A percentile compares a stretch with the other conserved stretches of the same genome.
Evolutionary conservation across 2,797 vertebrate genomes (phyloP).

Genomic region (Cyclopterus lumpus): DNA sequence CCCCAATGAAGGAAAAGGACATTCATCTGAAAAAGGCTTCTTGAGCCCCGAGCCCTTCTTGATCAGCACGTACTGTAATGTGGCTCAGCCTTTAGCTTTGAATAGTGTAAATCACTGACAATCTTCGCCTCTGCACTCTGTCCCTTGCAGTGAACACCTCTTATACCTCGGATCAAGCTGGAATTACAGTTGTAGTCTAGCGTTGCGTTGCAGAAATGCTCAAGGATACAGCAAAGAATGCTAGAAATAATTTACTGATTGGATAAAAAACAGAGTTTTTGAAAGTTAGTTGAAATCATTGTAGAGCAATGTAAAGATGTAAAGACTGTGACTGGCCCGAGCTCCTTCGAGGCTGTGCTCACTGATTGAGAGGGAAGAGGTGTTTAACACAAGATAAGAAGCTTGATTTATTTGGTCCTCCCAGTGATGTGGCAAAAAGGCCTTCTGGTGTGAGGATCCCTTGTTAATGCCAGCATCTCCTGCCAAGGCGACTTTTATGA

Average conservation of each 20-base stretch:
- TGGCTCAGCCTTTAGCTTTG: not conserved
- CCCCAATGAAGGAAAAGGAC: constrained; percentile 22
- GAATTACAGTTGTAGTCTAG: not conserved
- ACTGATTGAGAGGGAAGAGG: constrained; percentile 42
- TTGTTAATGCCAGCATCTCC: constrained; percentile 47
- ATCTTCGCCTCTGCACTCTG: not conserved
- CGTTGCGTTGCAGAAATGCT: not conserved
- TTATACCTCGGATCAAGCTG: not conserved
- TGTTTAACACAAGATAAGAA: constrained; percentile 52
- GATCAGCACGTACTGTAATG: constrained; percentile 3
- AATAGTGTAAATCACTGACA: not conserved
- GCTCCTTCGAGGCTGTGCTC: constrained; percentile 11
- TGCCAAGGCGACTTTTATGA: constrained; percentile 65
- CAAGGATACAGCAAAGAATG: not conserved
- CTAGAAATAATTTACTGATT: not conserved
- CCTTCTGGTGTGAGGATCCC: constrained; percentile 44
- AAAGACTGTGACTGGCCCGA: not conserved
- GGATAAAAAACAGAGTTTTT: not conserved
- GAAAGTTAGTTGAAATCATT: constrained; percentile 22
- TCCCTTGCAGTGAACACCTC: not conserved
- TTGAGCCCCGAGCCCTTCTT: constrained; percentile 13
- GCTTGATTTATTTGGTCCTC: constrained; percentile 57
- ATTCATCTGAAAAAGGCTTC: not conserved
- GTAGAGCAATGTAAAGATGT: constrained; percentile 1
- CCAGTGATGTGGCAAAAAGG: constrained; percentile 47